Evolutionary conservation across 2,888 invertebrate genomes (phyloP).

Genomic region (Heliconius erato): DNA sequence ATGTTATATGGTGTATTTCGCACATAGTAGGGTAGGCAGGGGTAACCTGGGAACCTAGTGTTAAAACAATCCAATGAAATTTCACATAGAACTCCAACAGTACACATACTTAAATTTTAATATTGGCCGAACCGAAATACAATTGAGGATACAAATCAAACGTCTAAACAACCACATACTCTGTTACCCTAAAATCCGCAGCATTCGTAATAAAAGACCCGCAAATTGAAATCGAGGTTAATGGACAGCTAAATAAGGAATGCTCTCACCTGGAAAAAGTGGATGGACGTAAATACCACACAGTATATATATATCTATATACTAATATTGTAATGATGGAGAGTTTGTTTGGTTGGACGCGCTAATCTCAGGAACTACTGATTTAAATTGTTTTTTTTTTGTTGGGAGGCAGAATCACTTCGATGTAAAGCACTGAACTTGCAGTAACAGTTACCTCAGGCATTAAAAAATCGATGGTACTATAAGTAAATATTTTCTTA

Average conservation of each 20-base stretch:
- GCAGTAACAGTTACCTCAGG: too few relatives aligned
- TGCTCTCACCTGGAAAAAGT: not conserved
- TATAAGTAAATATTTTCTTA: too few relatives aligned
- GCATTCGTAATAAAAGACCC: conserved; percentile 6
- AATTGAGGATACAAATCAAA: conserved; percentile 23
- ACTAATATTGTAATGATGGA: too few relatives aligned
- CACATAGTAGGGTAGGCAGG: too few relatives aligned
- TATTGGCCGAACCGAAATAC: not conserved
- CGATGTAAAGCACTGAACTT: not conserved
- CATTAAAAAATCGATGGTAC: too few relatives aligned
- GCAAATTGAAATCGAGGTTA: conserved; percentile 20
- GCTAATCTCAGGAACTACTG: not conserved
- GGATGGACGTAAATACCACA: not conserved
- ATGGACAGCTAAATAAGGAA: conserved; percentile 4
- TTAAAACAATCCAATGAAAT: too few relatives aligned
- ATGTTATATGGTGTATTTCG: too few relatives aligned
- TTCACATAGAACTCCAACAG: too few relatives aligned
- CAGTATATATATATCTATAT: not conserved
- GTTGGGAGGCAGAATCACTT: too few relatives aligned
- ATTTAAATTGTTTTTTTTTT: not conserved
- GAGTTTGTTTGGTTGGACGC: not conserved
- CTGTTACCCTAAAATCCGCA: not conserved
- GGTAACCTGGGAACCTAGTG: too few relatives aligned
- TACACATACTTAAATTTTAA: not conserved
- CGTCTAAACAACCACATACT: not conserved